Conservation (phyloP, 2,113 vertebrate genomes). For the Paedocypris sp. region DNA sequence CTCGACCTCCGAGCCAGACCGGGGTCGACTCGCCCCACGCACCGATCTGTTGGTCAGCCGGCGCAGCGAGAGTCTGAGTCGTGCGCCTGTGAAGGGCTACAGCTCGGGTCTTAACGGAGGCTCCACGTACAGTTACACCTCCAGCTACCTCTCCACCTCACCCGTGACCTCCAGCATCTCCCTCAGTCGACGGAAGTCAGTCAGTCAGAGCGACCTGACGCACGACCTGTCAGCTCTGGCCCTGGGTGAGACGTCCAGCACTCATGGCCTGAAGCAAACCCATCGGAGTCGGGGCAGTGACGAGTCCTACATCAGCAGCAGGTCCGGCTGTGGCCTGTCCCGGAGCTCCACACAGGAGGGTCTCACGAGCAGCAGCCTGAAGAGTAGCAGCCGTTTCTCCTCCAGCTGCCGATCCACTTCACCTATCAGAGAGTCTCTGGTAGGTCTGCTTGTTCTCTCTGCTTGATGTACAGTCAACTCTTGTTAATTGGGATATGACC, state of each 20-base stretch:
- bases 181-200: constrained; percentile 72
- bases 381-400: constrained; percentile 48
- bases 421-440: constrained; percentile 47
- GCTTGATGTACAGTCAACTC: too few relatives aligned
- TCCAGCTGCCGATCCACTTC: constrained; percentile 44
- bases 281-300: constrained; percentile 51
- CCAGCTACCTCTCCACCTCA: constrained; percentile 67
- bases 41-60: constrained; percentile 61
- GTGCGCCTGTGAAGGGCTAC: constrained; percentile 52
- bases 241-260: constrained; percentile 55
- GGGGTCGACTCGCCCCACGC: constrained; percentile 66
- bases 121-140: constrained; percentile 51
- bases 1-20: constrained; percentile 61
- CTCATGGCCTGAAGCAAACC: constrained; percentile 47
- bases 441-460: constrained; percentile 39
- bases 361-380: constrained; percentile 48
- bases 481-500: too few relatives aligned
- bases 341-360: constrained; percentile 59
- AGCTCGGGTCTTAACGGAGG: constrained; percentile 64
- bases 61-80: constrained; percentile 71
- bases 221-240: constrained; percentile 72
- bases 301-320: constrained; percentile 47
- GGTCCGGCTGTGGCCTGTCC: constrained; percentile 42
- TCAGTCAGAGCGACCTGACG: constrained; percentile 83
- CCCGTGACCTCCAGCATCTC: constrained; percentile 47